These are phyloP conservation scores for Spilarctia lutea DNA, from an alignment of 2,888 invertebrate genomes.

Conservation along the genomic window DNA sequence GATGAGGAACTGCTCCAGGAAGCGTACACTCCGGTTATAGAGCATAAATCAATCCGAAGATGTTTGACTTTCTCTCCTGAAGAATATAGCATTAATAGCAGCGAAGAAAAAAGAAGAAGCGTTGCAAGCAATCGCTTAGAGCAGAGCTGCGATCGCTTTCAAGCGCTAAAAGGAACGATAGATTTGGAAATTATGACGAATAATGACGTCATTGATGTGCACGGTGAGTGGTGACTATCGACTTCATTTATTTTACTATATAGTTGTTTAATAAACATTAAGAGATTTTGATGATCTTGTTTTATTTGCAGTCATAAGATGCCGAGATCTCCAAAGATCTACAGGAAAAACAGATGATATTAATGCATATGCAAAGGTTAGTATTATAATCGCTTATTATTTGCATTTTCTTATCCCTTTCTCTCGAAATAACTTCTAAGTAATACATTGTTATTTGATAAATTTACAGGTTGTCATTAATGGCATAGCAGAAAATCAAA, in stretches of 20 bases:
- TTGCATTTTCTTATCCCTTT: neutral
- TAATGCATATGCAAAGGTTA: constrained; percentile 94
- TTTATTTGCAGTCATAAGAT: constrained; percentile 90
- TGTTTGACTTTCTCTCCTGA: constrained; percentile 88
- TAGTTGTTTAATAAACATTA: constrained; percentile 21
- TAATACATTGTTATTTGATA: neutral
- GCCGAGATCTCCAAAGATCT: constrained; percentile 90
- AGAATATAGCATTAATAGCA: constrained; percentile 81
- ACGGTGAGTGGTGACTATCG: constrained; percentile 89
- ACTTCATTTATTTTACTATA: constrained; percentile 36
- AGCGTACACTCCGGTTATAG: constrained; percentile 78
- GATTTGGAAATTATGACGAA: constrained; percentile 88
- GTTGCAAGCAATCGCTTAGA: constrained; percentile 81
- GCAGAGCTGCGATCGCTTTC: constrained; percentile 72
- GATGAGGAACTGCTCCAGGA: constrained; percentile 80
- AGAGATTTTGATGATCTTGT: constrained; percentile 24
- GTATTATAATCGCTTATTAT: constrained; percentile 21
- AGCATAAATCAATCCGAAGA: constrained; percentile 83
- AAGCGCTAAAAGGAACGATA: constrained; percentile 85
- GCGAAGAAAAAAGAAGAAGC: constrained; percentile 84
- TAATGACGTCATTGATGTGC: constrained; percentile 88
- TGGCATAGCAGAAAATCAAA: constrained; percentile 75
- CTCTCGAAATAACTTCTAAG: neutral
- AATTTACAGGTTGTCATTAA: constrained; percentile 85
- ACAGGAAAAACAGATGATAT: constrained; percentile 88